Conservation (phyloP, 2,113 vertebrate species). For the Pomatostomus ruficeps region DNA sequence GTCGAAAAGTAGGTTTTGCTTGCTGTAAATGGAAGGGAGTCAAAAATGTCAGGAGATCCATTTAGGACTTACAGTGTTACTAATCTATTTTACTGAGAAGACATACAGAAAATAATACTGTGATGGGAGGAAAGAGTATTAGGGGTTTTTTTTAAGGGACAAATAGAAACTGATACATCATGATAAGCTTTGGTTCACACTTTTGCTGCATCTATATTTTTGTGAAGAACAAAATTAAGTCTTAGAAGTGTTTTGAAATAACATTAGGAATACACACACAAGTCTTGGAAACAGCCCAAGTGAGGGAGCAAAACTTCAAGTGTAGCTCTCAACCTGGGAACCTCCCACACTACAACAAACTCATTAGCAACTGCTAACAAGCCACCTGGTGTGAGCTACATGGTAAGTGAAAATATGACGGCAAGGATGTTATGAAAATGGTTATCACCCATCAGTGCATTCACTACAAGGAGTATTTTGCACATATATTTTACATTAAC, state of each 20-base stretch:
- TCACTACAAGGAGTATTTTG: slow-evolving; percentile 55
- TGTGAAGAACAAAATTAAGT: slow-evolving; percentile 40
- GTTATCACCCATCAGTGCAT: slow-evolving; percentile 57
- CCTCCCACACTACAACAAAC: slow-evolving; percentile 16
- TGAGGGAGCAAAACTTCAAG: background rate
- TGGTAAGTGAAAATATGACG: slow-evolving; percentile 53
- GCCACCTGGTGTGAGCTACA: slow-evolving; percentile 24
- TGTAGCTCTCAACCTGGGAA: slow-evolving; percentile 25
- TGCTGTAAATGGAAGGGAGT: background rate
- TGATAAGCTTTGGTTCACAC: background rate
- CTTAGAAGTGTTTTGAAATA: slow-evolving; percentile 38
- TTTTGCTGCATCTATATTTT: background rate
- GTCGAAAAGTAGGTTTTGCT: slow-evolving; percentile 37
- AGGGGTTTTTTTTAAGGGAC: background rate
- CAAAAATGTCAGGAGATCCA: slow-evolving; percentile 18
- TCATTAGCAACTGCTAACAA: slow-evolving; percentile 39
- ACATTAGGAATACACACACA: slow-evolving; percentile 21
- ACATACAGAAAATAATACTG: slow-evolving; percentile 2
- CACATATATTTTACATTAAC: slow-evolving; percentile 50
- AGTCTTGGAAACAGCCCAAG: slow-evolving; percentile 36
- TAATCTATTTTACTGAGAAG: slow-evolving; percentile 13
- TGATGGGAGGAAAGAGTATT: background rate
- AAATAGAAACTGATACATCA: background rate
- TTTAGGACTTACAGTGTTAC: slow-evolving; percentile 23
- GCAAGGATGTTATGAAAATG: slow-evolving; percentile 51